These are phyloP conservation scores for Phengaris alcon DNA, from an alignment of 2,888 invertebrate species.

Conservation along the genomic window DNA sequence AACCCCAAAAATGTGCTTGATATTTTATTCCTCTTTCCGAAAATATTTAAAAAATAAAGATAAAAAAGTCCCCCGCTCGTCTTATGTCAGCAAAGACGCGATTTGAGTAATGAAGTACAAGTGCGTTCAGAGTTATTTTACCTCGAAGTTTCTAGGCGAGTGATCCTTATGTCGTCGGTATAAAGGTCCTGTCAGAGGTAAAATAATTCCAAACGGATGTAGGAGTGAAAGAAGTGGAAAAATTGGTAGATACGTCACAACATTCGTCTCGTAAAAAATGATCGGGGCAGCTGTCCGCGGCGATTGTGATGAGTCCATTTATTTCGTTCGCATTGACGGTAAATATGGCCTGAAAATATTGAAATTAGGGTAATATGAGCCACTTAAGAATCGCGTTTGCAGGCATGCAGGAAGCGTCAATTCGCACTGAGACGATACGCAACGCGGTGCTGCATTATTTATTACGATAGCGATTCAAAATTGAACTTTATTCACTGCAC, in stretches of 20 bases:
- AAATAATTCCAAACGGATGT: not conserved
- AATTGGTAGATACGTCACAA: constrained; percentile 33
- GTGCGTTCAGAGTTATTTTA: too few species aligned
- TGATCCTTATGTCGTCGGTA: too few species aligned
- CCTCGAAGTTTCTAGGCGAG: too few species aligned
- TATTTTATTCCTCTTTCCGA: not conserved
- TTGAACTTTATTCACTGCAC: too few species aligned
- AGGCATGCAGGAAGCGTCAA: too few species aligned
- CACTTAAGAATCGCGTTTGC: not conserved
- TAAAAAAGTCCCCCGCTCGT: not conserved
- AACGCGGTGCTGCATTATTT: too few species aligned
- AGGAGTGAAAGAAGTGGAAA: constrained; percentile 29
- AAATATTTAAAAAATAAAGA: not conserved
- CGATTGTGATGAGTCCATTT: constrained; percentile 41
- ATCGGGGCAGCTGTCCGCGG: constrained; percentile 37
- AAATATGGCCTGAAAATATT: constrained; percentile 27
- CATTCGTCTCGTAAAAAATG: constrained; percentile 36
- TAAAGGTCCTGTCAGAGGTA: too few species aligned
- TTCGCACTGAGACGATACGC: too few species aligned
- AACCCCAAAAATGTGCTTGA: not conserved
- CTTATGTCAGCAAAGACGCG: not conserved
- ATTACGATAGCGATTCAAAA: too few species aligned
- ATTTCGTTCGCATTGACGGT: constrained; percentile 31
- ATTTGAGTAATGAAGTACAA: constrained; percentile 12
- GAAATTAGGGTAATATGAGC: constrained; percentile 5